Evolutionary conservation across 2,113 vertebrate genomes (phyloP).

Genomic region (Typhlomys cinereus): DNA sequence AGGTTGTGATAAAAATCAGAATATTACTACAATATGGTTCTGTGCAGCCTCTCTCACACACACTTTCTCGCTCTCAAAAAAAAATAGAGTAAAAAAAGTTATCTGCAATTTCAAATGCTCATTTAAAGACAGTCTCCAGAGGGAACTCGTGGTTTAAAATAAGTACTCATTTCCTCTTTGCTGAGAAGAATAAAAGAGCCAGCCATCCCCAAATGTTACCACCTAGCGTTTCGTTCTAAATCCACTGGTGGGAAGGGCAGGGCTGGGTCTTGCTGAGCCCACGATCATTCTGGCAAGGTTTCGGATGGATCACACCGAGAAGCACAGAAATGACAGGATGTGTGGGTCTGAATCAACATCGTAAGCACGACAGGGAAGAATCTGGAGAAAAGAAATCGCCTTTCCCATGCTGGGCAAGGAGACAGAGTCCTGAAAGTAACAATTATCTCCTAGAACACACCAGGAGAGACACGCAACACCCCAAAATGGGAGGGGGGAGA

Average conservation of each 20-base stretch:
- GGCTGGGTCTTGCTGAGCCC: constrained; percentile 63
- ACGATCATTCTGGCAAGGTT: constrained; percentile 71
- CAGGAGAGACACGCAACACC: constrained; percentile 73
- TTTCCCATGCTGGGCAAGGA: constrained; percentile 75
- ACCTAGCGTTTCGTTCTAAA: constrained; percentile 67
- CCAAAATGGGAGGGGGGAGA: too few species aligned
- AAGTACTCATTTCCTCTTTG: constrained; percentile 81
- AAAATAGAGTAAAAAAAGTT: constrained; percentile 76
- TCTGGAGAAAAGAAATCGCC: constrained; percentile 70
- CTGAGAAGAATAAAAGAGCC: constrained; percentile 77
- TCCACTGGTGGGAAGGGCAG: constrained; percentile 57
- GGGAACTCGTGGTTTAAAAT: constrained; percentile 79
- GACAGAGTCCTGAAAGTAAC: constrained; percentile 72
- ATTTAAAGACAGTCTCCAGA: constrained; percentile 82
- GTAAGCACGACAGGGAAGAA: constrained; percentile 71
- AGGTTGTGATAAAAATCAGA: constrained; percentile 92
- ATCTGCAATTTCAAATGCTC: constrained; percentile 81
- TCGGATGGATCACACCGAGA: constrained; percentile 71
- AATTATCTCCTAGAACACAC: constrained; percentile 83
- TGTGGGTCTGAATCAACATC: constrained; percentile 73
- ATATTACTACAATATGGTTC: constrained; percentile 90
- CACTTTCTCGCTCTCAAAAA: background rate
- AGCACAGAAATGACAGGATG: constrained; percentile 80
- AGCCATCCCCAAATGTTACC: constrained; percentile 77
- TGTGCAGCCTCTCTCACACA: constrained; percentile 79